Percentiles rank a stretch among this genome's conserved stretches.
These are phyloP conservation scores for Etia nguti DNA, from an alignment of 2,113 vertebrate genomes.

Conservation along the genomic window DNA sequence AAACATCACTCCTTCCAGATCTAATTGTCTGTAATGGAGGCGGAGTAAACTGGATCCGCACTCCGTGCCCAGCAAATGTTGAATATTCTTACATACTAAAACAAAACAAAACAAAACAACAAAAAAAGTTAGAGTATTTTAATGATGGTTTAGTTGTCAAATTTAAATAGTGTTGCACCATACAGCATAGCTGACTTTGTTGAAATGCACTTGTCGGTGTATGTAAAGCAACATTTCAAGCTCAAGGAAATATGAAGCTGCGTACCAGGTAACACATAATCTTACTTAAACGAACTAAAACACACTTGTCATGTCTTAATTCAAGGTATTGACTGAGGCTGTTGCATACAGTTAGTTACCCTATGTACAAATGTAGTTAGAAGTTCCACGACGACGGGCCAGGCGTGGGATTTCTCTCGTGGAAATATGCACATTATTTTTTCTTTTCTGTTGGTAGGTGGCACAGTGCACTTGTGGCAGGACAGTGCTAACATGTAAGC, in stretches of 20 bases:
- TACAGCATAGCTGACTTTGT: accelerated
- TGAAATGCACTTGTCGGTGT: neutral
- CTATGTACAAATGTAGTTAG: neutral
- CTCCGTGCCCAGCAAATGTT: too few relatives aligned
- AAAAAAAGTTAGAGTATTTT: neutral
- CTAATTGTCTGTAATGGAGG: too few relatives aligned
- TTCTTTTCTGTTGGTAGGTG: too few relatives aligned
- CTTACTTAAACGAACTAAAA: neutral
- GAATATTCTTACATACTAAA: too few relatives aligned
- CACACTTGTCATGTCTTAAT: neutral
- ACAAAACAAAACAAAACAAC: too few relatives aligned
- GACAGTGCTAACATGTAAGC: too few relatives aligned
- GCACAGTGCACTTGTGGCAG: too few relatives aligned
- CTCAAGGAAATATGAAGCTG: neutral
- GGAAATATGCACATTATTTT: too few relatives aligned
- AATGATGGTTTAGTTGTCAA: neutral
- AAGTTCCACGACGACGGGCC: too few relatives aligned
- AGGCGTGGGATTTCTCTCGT: too few relatives aligned
- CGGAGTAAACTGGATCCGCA: too few relatives aligned
- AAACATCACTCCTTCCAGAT: too few relatives aligned
- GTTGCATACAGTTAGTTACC: neutral
- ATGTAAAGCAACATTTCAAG: neutral
- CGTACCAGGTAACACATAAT: neutral
- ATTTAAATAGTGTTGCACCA: neutral
- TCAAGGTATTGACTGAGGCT: neutral